Conservation (phyloP, 2,888 invertebrate genomes). For the Imbricaverruca yamaguchii region DNA sequence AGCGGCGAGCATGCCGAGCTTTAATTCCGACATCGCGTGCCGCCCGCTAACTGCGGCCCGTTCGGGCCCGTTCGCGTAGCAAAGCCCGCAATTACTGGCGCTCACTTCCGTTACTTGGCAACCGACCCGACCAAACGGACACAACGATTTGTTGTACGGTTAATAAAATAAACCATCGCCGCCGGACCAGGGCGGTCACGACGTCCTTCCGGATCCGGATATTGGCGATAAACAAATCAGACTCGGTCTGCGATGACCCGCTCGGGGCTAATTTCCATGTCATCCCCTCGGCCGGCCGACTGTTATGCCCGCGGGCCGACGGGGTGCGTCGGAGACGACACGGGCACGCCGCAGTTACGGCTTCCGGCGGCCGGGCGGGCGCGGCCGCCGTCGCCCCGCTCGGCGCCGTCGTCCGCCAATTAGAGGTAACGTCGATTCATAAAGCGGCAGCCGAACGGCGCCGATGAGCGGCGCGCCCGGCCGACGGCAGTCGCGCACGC, state of each 20-base stretch:
- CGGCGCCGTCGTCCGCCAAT: not conserved
- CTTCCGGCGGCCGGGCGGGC: not conserved
- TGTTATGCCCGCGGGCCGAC: no score
- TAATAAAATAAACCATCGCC: constrained; percentile 6
- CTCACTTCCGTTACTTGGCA: not conserved
- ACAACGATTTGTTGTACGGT: not conserved
- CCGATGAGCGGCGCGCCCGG: not conserved
- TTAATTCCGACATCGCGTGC: no score
- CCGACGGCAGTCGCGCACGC: not conserved
- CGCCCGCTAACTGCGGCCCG: no score
- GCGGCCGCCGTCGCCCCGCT: not conserved
- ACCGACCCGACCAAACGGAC: not conserved
- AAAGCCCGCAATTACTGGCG: not conserved
- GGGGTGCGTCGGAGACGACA: no score
- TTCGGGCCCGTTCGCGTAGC: no score
- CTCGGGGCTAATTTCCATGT: not conserved
- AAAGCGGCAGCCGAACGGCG: not conserved
- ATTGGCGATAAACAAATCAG: not conserved
- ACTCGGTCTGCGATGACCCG: not conserved
- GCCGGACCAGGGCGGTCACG: not conserved
- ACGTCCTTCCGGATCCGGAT: not conserved
- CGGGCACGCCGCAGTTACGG: not conserved
- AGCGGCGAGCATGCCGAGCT: no score
- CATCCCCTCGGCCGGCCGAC: not conserved
- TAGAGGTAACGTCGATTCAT: not conserved